These are phyloP conservation scores for Mustela erminea DNA, from an alignment of 2,797 vertebrate genomes.

Conservation along the genomic window DNA sequence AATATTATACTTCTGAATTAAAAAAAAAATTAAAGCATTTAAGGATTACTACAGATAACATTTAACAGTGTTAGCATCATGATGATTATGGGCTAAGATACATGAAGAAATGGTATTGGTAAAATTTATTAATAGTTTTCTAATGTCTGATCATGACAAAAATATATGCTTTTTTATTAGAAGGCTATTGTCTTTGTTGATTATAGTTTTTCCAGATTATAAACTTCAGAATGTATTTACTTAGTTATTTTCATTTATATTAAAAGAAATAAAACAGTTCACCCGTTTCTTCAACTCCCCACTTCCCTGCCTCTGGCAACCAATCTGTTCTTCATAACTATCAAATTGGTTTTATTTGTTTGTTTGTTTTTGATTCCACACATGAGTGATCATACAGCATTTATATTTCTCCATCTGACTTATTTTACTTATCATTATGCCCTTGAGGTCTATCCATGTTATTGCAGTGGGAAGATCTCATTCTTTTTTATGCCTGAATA, in stretches of 20 bases:
- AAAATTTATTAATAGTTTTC: background rate
- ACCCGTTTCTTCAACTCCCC: background rate
- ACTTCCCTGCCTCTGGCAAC: background rate
- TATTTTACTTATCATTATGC: background rate
- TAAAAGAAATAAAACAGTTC: background rate
- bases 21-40: constrained; percentile 6
- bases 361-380: background rate
- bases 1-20: background rate
- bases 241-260: background rate
- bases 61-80: background rate
- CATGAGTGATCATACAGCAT: background rate
- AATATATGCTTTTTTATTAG: background rate
- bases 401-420: background rate
- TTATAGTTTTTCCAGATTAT: background rate
- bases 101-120: background rate
- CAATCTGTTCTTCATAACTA: background rate
- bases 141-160: background rate
- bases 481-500: background rate
- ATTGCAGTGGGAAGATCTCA: background rate
- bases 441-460: background rate
- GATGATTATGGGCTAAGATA: background rate
- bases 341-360: background rate
- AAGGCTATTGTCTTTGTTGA: background rate
- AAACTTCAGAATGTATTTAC: background rate
- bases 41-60: background rate